These are phyloP conservation scores for Intellagama lesueurii DNA, from an alignment of 2,797 vertebrate species.

Conservation along the genomic window DNA sequence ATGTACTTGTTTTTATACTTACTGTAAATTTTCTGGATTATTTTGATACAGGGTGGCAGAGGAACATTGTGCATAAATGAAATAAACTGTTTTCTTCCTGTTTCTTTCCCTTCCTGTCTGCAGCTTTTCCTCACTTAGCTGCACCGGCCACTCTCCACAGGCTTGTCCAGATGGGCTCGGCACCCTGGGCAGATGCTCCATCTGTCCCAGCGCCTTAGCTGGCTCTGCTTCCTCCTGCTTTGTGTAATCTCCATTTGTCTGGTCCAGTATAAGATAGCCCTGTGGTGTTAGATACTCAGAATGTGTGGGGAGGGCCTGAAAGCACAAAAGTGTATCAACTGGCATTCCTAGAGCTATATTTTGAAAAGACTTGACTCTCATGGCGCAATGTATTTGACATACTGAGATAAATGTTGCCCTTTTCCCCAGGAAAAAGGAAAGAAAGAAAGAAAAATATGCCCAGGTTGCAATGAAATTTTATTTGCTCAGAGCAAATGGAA, in stretches of 20 bases:
- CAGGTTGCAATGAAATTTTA: conserved; percentile 27
- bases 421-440: too few relatives aligned
- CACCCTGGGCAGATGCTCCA: background rate
- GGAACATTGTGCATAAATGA: background rate
- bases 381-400: conserved; percentile 10
- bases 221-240: conserved; percentile 17
- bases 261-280: background rate
- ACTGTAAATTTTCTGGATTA: background rate
- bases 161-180: background rate
- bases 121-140: background rate
- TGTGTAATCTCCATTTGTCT: conserved; percentile 30
- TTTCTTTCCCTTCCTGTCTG: background rate
- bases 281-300: background rate
- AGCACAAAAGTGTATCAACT: background rate
- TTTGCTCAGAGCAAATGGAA: conserved; percentile 37
- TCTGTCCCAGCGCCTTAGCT: background rate
- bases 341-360: conserved; percentile 18
- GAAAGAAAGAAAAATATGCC: background rate
- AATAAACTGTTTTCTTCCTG: background rate
- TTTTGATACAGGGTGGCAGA: background rate
- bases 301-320: background rate
- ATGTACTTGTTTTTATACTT: background rate
- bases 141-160: background rate
- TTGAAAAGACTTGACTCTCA: conserved; percentile 28
- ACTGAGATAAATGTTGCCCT: conserved; percentile 14